phyloP scores from a whole-genome alignment of 2,888 invertebrate genomes.

The Dendrolimus houi region DNA sequence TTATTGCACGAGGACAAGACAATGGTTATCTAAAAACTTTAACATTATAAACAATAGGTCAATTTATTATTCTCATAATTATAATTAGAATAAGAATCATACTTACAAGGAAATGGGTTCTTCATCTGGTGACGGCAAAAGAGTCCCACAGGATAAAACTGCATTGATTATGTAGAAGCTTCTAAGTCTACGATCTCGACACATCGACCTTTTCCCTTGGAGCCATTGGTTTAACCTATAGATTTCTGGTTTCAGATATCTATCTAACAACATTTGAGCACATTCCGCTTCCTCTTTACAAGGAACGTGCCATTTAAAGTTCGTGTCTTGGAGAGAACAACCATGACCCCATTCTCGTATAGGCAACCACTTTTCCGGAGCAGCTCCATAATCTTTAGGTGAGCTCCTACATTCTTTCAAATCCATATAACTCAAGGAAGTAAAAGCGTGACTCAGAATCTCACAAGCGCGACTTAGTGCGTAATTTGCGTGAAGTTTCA shows the following conservation, averaged over 20 bases:
- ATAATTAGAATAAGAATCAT: conserved; percentile 3
- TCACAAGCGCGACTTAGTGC: conserved; percentile 79
- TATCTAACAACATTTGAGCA: conserved; percentile 79
- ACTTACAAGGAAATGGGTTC: conserved; percentile 74
- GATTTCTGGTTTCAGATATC: conserved; percentile 81
- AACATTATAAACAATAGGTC: too few species aligned
- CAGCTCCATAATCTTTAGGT: conserved; percentile 76
- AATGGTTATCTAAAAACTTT: too few species aligned
- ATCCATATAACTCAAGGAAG: conserved; percentile 77
- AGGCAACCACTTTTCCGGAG: conserved; percentile 82
- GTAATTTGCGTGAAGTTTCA: conserved; percentile 81
- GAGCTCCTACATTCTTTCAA: conserved; percentile 80
- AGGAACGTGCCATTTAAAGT: conserved; percentile 88
- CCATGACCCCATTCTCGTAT: conserved; percentile 89
- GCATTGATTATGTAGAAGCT: conserved; percentile 81
- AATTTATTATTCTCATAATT: too few species aligned
- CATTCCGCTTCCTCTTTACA: conserved; percentile 80
- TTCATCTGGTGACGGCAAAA: conserved; percentile 84
- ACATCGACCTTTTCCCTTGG: conserved; percentile 63
- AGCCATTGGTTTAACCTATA: conserved; percentile 75
- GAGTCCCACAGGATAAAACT: conserved; percentile 77
- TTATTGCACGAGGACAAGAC: too few species aligned
- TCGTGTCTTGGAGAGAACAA: conserved; percentile 78
- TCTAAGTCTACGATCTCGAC: conserved; percentile 81
- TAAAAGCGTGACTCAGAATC: conserved; percentile 76